Evolutionary conservation across 2,888 invertebrate species (phyloP).

Genomic region (Vesta saturnalis): DNA sequence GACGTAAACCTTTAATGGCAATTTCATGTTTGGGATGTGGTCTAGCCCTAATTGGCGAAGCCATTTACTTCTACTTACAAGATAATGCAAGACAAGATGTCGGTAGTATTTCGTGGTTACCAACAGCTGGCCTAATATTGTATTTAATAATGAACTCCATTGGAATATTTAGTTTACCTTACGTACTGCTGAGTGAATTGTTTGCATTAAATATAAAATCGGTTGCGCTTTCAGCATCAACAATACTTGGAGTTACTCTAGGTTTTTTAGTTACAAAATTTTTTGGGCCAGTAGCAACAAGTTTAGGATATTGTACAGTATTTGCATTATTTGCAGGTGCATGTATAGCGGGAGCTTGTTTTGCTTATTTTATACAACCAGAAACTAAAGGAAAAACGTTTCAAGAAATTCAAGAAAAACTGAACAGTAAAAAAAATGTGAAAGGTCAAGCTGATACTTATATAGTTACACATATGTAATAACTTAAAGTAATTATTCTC

Average conservation of each 20-base stretch:
- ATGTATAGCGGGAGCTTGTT: constrained; percentile 67
- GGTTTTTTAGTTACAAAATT: constrained; percentile 70
- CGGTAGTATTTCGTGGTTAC: constrained; percentile 63
- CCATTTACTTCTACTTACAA: constrained; percentile 67
- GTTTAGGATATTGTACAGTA: constrained; percentile 67
- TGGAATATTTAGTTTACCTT: constrained; percentile 70
- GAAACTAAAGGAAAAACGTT: constrained; percentile 73
- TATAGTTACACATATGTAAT: not conserved
- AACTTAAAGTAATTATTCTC: too few species aligned
- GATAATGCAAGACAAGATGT: constrained; percentile 59
- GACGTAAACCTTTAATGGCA: constrained; percentile 66
- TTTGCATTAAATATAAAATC: constrained; percentile 73
- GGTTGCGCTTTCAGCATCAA: constrained; percentile 68
- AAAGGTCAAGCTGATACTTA: not conserved
- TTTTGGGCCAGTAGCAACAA: constrained; percentile 67
- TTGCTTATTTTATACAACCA: constrained; percentile 68
- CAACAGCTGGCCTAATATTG: constrained; percentile 66
- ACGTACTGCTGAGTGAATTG: constrained; percentile 71
- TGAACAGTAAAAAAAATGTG: constrained; percentile 55
- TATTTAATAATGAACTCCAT: constrained; percentile 70
- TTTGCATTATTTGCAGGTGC: constrained; percentile 68
- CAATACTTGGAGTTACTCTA: constrained; percentile 66
- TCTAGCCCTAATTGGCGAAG: constrained; percentile 64
- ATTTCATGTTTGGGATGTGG: constrained; percentile 67
- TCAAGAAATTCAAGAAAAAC: constrained; percentile 68